A percentile compares a stretch with the other conserved stretches of the same genome.
Conservation (phyloP, 2,113 vertebrate species). For the Lethenteron reissneri region DNA sequence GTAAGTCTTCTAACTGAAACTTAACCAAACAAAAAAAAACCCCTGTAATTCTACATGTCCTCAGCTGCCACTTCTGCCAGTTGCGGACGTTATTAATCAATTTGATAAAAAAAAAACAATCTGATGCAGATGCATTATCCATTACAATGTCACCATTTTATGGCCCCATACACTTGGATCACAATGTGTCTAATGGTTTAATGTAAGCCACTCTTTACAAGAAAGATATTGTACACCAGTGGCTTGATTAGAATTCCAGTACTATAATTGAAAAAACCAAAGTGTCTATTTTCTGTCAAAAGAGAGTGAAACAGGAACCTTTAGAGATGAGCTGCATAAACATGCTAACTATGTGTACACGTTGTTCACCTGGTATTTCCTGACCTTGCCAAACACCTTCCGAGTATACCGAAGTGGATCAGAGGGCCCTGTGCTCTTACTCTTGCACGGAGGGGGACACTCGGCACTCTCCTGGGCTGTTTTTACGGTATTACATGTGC, state of each 20-base stretch:
- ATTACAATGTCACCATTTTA: slow-evolving; percentile 29
- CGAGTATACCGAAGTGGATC: slow-evolving; percentile 78
- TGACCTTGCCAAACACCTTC: slow-evolving; percentile 50
- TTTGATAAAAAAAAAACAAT: no score
- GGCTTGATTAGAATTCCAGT: not conserved
- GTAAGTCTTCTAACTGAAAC: not conserved
- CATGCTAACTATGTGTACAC: not conserved
- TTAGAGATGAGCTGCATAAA: not conserved
- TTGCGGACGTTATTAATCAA: no score
- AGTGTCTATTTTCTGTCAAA: not conserved
- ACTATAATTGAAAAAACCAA: not conserved
- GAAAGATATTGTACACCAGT: not conserved
- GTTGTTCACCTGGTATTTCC: not conserved
- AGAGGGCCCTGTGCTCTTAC: slow-evolving; percentile 60
- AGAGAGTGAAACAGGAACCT: not conserved
- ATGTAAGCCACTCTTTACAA: no score
- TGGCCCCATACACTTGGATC: no score
- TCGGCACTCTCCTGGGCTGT: slow-evolving; percentile 97
- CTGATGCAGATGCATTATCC: slow-evolving; percentile 11
- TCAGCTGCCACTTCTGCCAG: no score
- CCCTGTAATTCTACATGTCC: no score
- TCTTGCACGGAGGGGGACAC: slow-evolving; percentile 82
- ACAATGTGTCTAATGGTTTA: no score
- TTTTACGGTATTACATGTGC: slow-evolving; percentile 42
- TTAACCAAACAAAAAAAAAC: not conserved